Base-by-base conservation (phyloP, 2,113 vertebrate genomes). In the Eurypyga helias region DNA sequence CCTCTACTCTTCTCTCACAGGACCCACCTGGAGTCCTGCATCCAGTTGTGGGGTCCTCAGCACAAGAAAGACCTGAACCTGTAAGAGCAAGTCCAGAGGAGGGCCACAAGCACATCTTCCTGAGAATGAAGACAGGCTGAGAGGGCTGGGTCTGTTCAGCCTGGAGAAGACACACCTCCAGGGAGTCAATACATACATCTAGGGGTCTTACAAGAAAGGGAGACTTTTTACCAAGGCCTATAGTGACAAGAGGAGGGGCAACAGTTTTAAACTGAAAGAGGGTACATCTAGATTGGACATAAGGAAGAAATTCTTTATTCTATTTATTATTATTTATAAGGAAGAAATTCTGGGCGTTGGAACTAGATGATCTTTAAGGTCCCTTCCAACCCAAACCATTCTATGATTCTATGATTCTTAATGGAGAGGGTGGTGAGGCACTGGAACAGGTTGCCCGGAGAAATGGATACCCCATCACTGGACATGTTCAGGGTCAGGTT, bases 81-180 rank as follows among this genome's bases (percentile, higher is more conserved):
- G 17, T 7, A 34, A 41, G 41, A 41, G 41, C 41, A 10, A 24
- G 55, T n/a, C 24, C 58, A 66, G 26, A 46, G 1, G 3, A 57
- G 38, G 17, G 14, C 34, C 12, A 20, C 0, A 0, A 19, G 17
- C 51, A 31, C 14, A 6, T 65, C 31, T 77, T 9, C 75, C 49
- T 41, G 41, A 41, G 41, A 41, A 9, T 9, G 6, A 9, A 7
- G 36, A 67, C 12, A 70, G 29, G 20, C 23, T 60, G 52, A 75
- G 41, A n/a, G 18, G 31, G 11, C 8, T 51, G 41, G 18, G 57
- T 20, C 21, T 25, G 38, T 76, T 86, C 46, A 71, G 45, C 51
- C 36, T 72, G 58, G 31, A 43, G 64, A 71, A 66, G 60, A 36
- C 31, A 28, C 8, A 18, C 19, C n/a, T 60, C 29, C 12, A 29